Evolutionary conservation across 2,797 vertebrate genomes (phyloP).

Genomic region (Acrossocheilus wenchowensis): DNA sequence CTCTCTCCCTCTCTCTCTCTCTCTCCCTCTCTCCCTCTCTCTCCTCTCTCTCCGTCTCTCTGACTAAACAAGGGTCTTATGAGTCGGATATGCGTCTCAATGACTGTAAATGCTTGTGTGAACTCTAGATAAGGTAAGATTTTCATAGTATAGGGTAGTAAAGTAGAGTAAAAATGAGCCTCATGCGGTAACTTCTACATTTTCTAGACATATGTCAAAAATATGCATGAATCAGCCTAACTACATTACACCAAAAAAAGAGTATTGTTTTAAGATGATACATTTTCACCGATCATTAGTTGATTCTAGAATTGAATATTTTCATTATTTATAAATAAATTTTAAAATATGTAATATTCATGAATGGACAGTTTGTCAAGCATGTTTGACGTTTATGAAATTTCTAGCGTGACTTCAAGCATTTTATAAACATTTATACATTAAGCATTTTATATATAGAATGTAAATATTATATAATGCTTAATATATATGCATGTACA

Average conservation of each 20-base stretch:
- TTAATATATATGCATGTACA: neutral
- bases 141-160: neutral
- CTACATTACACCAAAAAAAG: neutral
- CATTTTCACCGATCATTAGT: neutral
- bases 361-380: too few relatives aligned
- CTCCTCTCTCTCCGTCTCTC: constrained; percentile 44
- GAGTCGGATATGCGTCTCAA: neutral
- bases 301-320: neutral
- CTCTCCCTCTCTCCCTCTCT: constrained; percentile 48
- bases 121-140: neutral
- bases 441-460: neutral
- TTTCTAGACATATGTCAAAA: neutral
- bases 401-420: neutral
- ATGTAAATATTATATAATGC: neutral
- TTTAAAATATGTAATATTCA: neutral
- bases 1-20: constrained; percentile 56
- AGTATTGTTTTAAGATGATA: neutral
- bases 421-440: too few relatives aligned
- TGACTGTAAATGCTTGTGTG: neutral
- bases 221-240: neutral
- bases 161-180: neutral
- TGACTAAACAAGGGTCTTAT: constrained; percentile 2
- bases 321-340: neutral
- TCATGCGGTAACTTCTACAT: neutral
- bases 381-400: neutral